Base-by-base conservation (phyloP, 2,888 invertebrate species). In the Euphydryas editha region DNA sequence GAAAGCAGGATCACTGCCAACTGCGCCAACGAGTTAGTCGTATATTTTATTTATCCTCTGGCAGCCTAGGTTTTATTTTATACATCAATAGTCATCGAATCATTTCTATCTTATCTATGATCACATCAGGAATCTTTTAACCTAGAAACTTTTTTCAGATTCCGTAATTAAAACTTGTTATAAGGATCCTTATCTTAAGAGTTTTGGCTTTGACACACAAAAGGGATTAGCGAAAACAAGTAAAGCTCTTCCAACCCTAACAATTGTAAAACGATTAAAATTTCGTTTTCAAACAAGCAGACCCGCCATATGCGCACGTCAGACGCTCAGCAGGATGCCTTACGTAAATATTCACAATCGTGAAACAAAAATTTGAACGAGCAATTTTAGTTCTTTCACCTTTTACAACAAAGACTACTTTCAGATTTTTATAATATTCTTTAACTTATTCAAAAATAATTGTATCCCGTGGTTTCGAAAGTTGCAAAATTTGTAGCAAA, bases 391-490 rank as follows among this genome's bases (percentile, higher is more conserved):
- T 30, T 17, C 30, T 46, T 68, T 47, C 44, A 0, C 0, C 11
- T 6, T 8, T 2, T 0, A 0, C 1, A n/a, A 46, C 46, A 66
- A 59, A 21, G 47, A 11, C 8, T 13, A 49, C 15, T 58, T 59
- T 62, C 1, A 8, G 5, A 10, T 17, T 39, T 37, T 30, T 5
- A 59, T 5, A 13, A 36, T 36, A 5, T 51, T 17, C 7, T 37
- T 59, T 42, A n/a, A 7, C 37, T 58, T 7, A 64, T 63, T 61
- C 36, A 24, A 60, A 62, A 65, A 68, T 84, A 84, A 83, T 83
- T 82, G 82, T 84, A 75, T 84, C 88, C 90, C 81, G 84, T 65
- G 81, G 88, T 80, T 86, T 76, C 79, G 81, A 83, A 80, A 79
- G 80, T 85, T 79, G 80, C 81, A 62, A 80, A 83, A 81, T 76